Evolutionary conservation across 2,888 invertebrate genomes (phyloP), one percentile per base, ranked within the genome.

Genomic region (Melanostoma mellinum): DNA sequence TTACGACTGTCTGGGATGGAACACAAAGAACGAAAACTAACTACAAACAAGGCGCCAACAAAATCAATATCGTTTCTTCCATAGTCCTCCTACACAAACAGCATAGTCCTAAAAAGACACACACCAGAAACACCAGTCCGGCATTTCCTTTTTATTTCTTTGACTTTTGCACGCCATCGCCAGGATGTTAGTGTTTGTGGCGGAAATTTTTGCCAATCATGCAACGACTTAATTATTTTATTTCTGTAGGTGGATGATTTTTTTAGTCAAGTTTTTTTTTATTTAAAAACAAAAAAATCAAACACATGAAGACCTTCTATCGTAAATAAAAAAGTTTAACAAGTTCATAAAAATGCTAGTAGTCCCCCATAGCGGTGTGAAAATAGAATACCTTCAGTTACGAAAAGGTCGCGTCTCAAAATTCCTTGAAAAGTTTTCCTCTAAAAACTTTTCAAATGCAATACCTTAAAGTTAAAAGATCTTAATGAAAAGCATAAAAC

Each of bases 401-500:
- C 20, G 20, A 20, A 20, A 20, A 20, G 20, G 20, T 20, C 20
- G 20, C 20, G 20, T 20, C 20, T 20, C 20, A 20, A 38, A 71
- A 65, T 52, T 58, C 60, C 42, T 65, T 58, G 42, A 76, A 63
- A 75, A 79, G 32, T 61, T 69, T 79, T 46, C 10, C 10, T 30
- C 40, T 42, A 2, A 32, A 63, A 63, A n/a, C 38, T 63, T 50
- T 63, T 38, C 5, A 36, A 30, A 50, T 36, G 53, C 42, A 63
- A 33, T 61, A 68, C 50, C 77, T 58, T 52, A n/a, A 38, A 72
- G 65, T 61, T 32, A 55, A 40, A 48, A 46, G 56, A 50, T 58
- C 71, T 63, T 80, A 80, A 80, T 80, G 76, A 76, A 80, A 80
- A 75, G 50, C 75, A 52, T 75, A 76, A 80, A 80, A 75, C 75